Percentiles rank a stretch among this genome's conserved stretches.
phyloP scores from a whole-genome alignment of 2,797 vertebrate species.

The Rachycentron canadum region DNA sequence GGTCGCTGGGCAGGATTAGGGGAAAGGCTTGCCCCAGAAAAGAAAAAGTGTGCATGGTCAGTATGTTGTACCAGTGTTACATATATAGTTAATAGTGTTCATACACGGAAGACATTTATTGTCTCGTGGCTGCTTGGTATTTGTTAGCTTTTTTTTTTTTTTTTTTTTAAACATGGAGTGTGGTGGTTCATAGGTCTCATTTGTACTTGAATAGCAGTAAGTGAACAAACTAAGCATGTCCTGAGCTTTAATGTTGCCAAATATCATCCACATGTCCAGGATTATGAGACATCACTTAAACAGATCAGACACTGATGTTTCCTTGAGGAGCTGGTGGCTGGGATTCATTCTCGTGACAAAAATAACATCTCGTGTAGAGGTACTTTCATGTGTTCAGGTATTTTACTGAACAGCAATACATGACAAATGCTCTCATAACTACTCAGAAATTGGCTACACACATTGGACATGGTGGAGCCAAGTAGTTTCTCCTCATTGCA shows the following conservation, averaged over 20 bases:
- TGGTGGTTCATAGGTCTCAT: too few relatives aligned
- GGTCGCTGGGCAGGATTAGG: conserved; percentile 67
- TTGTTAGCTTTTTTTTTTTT: conserved; percentile 3
- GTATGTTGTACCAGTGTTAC: not conserved
- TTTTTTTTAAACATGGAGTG: too few relatives aligned
- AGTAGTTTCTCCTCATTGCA: not conserved
- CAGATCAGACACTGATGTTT: not conserved
- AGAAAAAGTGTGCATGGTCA: not conserved
- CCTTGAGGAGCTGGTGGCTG: not conserved
- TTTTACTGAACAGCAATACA: not conserved
- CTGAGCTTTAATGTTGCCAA: not conserved
- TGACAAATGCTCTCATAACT: not conserved
- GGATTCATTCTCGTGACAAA: not conserved
- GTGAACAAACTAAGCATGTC: not conserved
- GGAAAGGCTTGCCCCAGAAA: conserved; percentile 13
- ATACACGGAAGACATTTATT: not conserved
- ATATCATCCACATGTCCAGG: not conserved
- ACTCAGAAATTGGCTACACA: not conserved
- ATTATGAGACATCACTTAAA: not conserved
- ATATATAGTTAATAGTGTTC: not conserved
- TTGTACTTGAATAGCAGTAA: not conserved
- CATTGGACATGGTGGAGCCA: not conserved
- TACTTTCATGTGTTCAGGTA: not conserved
- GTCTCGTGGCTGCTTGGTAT: not conserved
- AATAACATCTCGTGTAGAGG: not conserved